phyloP scores from a whole-genome alignment of 1,140 invertebrate genomes.

The Coelopa frigida region DNA sequence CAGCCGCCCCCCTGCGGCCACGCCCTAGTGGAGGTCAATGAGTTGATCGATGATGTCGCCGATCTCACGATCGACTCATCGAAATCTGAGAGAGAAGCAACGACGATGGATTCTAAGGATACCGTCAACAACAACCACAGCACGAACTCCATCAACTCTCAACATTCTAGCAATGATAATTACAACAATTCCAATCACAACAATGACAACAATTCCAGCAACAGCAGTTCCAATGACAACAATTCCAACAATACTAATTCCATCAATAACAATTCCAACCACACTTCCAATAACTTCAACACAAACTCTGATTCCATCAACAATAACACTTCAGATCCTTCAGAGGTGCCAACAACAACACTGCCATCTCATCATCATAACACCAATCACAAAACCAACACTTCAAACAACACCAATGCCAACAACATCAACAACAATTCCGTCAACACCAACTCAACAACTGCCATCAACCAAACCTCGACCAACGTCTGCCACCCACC shows the following conservation, averaged over 20 bases:
- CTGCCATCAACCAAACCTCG: constrained; percentile 18
- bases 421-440: too few relatives aligned
- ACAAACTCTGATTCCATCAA: too few relatives aligned
- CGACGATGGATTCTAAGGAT: too few relatives aligned
- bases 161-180: too few relatives aligned
- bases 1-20: neutral
- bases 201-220: neutral
- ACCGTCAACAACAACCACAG: too few relatives aligned
- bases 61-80: too few relatives aligned
- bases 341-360: neutral
- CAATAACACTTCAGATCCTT: too few relatives aligned
- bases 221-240: neutral
- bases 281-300: constrained; percentile 12
- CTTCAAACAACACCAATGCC: constrained; percentile 15
- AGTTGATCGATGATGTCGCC: too few relatives aligned
- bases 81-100: too few relatives aligned
- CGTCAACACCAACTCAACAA: too few relatives aligned
- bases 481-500: constrained; percentile 21
- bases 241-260: neutral
- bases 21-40: neutral
- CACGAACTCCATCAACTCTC: too few relatives aligned
- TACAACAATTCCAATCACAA: too few relatives aligned
- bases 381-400: constrained; percentile 15
- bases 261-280: neutral
- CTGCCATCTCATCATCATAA: constrained; percentile 2